phyloP scores from a whole-genome alignment of 2,797 vertebrate species.

The Sebastes trivittatus region DNA sequence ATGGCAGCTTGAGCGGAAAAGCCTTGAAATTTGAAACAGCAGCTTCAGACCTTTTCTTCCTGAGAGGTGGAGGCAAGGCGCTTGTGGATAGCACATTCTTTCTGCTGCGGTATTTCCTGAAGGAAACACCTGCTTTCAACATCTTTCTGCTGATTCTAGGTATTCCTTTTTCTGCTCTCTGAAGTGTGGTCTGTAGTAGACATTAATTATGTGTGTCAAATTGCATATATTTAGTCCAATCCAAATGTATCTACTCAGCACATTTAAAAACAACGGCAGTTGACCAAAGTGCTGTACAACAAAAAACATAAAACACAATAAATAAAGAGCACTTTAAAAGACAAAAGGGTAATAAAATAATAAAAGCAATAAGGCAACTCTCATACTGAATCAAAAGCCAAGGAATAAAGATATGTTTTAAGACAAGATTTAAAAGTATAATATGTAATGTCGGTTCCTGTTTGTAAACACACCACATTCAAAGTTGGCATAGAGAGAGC shows the following conservation, averaged over 20 bases:
- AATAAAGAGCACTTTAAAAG: not conserved
- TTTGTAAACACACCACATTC: too few relatives aligned
- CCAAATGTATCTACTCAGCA: not conserved
- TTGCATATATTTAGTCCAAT: conserved; percentile 12
- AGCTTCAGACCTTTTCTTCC: conserved; percentile 64
- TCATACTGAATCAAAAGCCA: not conserved
- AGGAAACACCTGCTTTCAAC: conserved; percentile 81
- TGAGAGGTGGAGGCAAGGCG: conserved; percentile 52
- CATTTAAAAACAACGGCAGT: not conserved
- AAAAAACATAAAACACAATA: not conserved
- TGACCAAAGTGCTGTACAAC: not conserved
- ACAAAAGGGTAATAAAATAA: not conserved
- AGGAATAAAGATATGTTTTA: not conserved
- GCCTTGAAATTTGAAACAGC: conserved; percentile 76
- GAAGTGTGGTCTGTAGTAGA: conserved; percentile 2
- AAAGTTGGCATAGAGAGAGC: too few relatives aligned
- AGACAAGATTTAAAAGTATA: not conserved
- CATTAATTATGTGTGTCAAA: not conserved
- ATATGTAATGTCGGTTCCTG: too few relatives aligned
- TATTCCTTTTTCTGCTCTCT: conserved; percentile 50
- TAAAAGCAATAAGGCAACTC: not conserved
- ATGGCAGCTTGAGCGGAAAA: conserved; percentile 70
- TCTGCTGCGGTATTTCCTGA: conserved; percentile 78
- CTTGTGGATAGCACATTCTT: conserved; percentile 71
- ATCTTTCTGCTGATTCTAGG: conserved; percentile 63